Base-by-base conservation (phyloP, 2,113 vertebrate genomes). In the Sakesphorus luctuosus region DNA sequence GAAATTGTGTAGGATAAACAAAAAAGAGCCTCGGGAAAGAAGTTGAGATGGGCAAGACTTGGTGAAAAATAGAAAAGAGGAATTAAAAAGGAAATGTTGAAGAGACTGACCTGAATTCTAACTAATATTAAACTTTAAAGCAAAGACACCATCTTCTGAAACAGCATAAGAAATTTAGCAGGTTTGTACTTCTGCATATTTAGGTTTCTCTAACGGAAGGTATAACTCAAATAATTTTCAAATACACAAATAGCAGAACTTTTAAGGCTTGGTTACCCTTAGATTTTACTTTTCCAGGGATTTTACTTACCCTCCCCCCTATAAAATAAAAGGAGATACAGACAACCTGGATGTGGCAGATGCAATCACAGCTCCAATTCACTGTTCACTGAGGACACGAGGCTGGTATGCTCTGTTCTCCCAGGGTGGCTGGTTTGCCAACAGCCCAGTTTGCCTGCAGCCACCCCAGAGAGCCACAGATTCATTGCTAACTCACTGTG, bases 1-100 rank as follows among this genome's bases (percentile, higher is more conserved):
- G 98, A 98, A 98, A 96, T 96, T 81, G 83, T 96, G 95, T 74
- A 96, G 97, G 90, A 98, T 97, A 98, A 98, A 98, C 97, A 98
- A 94, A 97, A 94, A 93, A 92, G 90, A 95, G 92, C 94, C 80
- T 65, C 94, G 84, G 95, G 96, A 96, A 97, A 97, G 81, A 17
- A 7, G 89, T 94, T 11, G 40, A 97, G 96, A 97, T 97, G 96
- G 96, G 90, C 90, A 96, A 96, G 93, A 84, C 77, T 94, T 76
- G 84, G 97, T 95, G 69, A 79, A 94, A 95, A 95, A 92, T 1
- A 87, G 72, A 93, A 77, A 59, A 50, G 10, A 82, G 17, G 71
- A 84, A 72, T 97, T 96, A 59, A 97, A 97, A 97, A 96, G 92
- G 96, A 98, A 97, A 90, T 73, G 94, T 58, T 88, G 92, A 23